Base-by-base conservation (phyloP, 2,797 vertebrate species). In the Bufotes viridis region DNA sequence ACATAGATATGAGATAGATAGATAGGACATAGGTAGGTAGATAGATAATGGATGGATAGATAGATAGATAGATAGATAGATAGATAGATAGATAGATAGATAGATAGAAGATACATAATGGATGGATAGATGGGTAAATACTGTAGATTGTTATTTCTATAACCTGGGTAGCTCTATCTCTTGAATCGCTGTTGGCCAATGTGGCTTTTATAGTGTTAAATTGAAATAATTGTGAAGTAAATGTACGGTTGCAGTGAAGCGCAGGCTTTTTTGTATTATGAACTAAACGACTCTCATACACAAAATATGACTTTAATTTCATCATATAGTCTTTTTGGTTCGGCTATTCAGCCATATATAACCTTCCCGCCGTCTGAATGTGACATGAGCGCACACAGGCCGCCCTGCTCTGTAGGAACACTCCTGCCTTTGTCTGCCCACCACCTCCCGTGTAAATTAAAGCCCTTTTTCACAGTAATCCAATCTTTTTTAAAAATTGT, bases 401-500 rank as follows among this genome's bases (percentile, higher is more conserved):
- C 0, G 26, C 78, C 42, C 78, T 17, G 26, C 78, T 61, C 78
- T 17, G 26, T 2, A 42, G 55, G 58, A 76, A 55, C 72, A 24
- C 34, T 60, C 20, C 58, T 72, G 42, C 74, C 84, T 95, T 94
- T 95, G 94, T 93, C 94, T 95, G 94, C 93, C 94, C 90, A 85
- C 93, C 93, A 94, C 94, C 92, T 93, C 94, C 94, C 94, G 94
- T 94, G 92, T 94, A 95, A 96, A 96, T 96, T 92, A 96, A 96
- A 95, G 95, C 93, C 93, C 91, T 95, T 95, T 93, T 95, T 95
- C 94, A 96, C 94, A 94, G 95, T 96, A 96, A 96, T 96, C 93
- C 94, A 95, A 96, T 95, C 93, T 95, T 94, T 95, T 95, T 15
- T 92, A 95, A 96, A 95, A 96, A 96, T 95, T 96, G 95, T 96